Evolutionary conservation across 2,888 invertebrate genomes (phyloP).

Genomic region (Hypolimnas misippus): DNA sequence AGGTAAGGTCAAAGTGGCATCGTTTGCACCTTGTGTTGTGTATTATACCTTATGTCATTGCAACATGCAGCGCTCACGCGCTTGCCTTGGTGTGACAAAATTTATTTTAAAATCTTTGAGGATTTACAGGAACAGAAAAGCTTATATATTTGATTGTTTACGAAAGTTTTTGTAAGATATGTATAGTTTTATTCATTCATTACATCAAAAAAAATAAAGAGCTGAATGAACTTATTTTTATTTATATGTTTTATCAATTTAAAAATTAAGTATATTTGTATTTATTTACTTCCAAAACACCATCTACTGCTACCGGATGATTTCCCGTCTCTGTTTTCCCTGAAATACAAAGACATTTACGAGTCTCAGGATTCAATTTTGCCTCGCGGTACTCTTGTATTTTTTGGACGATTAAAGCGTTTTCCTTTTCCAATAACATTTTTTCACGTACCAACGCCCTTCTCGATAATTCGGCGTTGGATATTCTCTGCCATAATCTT

Average conservation of each 20-base stretch:
- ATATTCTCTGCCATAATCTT: slow-evolving; percentile 71
- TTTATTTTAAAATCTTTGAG: slow-evolving; percentile 35
- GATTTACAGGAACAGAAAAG: slow-evolving; percentile 26
- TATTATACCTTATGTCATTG: slow-evolving; percentile 51
- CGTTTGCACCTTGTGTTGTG: slow-evolving; percentile 62
- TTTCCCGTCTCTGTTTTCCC: slow-evolving; percentile 40
- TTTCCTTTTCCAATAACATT: slow-evolving; percentile 64
- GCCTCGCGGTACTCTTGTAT: slow-evolving; percentile 54
- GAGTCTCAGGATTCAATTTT: slow-evolving; percentile 47
- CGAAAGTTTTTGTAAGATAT: too few species aligned
- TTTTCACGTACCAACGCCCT: slow-evolving; percentile 70
- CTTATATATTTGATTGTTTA: too few species aligned
- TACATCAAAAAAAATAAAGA: too few species aligned
- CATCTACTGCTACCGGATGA: slow-evolving; percentile 63
- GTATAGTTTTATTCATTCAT: too few species aligned
- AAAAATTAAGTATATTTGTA: slow-evolving; percentile 35
- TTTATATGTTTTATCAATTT: too few species aligned
- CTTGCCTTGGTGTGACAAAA: slow-evolving; percentile 49
- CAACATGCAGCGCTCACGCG: slow-evolving; percentile 55
- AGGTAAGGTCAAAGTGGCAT: slow-evolving; percentile 70
- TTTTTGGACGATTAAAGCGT: slow-evolving; percentile 54
- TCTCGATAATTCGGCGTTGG: slow-evolving; percentile 69
- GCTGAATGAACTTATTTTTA: too few species aligned
- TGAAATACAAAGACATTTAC: slow-evolving; percentile 55
- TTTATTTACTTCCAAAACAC: slow-evolving; percentile 58